Conservation (phyloP, 1,140 invertebrate genomes). For the Drosophila micromelanica region DNA sequence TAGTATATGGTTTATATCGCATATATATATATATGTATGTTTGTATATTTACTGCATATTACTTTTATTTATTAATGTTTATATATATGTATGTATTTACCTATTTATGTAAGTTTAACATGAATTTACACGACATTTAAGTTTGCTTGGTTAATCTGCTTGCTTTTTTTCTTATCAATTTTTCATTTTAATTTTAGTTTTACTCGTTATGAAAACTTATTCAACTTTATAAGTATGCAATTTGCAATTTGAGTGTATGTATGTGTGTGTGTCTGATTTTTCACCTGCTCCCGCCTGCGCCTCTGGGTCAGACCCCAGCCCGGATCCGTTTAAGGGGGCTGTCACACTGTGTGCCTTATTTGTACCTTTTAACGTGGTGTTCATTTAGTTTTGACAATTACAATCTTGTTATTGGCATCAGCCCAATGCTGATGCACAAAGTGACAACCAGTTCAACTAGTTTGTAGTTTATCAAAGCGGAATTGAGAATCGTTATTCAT, state of each 20-base stretch:
- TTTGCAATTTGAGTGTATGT: slow-evolving; percentile 18
- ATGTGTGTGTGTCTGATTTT: slow-evolving; percentile 42
- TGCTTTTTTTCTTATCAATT: slow-evolving; percentile 24
- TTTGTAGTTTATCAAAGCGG: slow-evolving; percentile 57
- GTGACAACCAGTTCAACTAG: slow-evolving; percentile 71
- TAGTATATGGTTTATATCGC: slow-evolving; percentile 27
- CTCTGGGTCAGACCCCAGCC: slow-evolving; percentile 32
- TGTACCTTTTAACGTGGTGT: slow-evolving; percentile 73
- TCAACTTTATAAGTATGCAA: slow-evolving; percentile 55
- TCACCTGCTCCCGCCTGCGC: slow-evolving; percentile 68
- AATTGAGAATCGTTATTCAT: slow-evolving; percentile 53
- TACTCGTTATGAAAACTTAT: slow-evolving; percentile 67
- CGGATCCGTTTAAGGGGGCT: slow-evolving; percentile 20
- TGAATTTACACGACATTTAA: slow-evolving; percentile 79
- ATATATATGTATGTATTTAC: slow-evolving; percentile 42
- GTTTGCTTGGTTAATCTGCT: slow-evolving; percentile 64
- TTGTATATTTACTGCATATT: slow-evolving; percentile 44
- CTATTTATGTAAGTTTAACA: slow-evolving; percentile 59
- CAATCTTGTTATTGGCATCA: slow-evolving; percentile 43
- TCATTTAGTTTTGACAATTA: slow-evolving; percentile 41
- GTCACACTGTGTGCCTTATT: slow-evolving; percentile 49
- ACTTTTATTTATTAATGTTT: slow-evolving; percentile 42
- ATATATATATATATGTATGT: slow-evolving; percentile 7
- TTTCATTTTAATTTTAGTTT: slow-evolving; percentile 6
- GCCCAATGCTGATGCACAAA: slow-evolving; percentile 37